Base-by-base conservation (phyloP, 2,797 vertebrate species). In the Schizothorax lantsangensis region DNA sequence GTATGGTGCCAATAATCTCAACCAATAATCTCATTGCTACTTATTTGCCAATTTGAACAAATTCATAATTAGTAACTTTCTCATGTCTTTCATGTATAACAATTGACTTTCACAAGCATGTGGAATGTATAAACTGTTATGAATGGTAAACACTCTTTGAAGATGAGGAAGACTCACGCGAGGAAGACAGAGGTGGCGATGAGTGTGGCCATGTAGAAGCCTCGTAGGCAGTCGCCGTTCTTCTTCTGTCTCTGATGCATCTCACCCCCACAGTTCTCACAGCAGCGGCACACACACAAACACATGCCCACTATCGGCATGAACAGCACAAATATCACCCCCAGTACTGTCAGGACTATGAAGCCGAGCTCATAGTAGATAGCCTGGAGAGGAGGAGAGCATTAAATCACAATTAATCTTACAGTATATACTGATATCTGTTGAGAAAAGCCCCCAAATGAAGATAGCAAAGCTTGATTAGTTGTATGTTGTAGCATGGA, bases 161-260 rank as follows among this genome's bases (percentile, higher is more conserved):
- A 40, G 1, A 7, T 36, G 14, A 15, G 21, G 19, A 57, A 49
- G 59, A 96, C 98, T 97, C 94, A 97, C 98, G 95, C 94, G 90
- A 98, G 97, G 86, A 98, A 91, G 90, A 97, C 69, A 86, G 97
- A 95, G 82, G 96, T 95, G 91, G 95, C 90, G 88, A 97, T 88
- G 84, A 99, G 97, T 1, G 96, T 94, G 88, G 94, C 89, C 0
- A 96, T 94, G 84, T 96, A 97, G 94, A 95, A 97, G 81, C 96
- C 96, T 88, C 96, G 94, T 88, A 95, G 96, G 93, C 96, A 98
- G 90, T 97, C 95, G 0, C 95, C 91, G 7, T 97, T 98, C 91
- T 96, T 97, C 93, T 96, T 97, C 93, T 99, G 97, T 62, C 98
- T 95, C 94, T 99, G 98, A 92, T 99, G 98, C 98, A 99, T 98